phyloP scores from a whole-genome alignment of 2,113 vertebrate species.

The Stegostoma tigrinum region DNA sequence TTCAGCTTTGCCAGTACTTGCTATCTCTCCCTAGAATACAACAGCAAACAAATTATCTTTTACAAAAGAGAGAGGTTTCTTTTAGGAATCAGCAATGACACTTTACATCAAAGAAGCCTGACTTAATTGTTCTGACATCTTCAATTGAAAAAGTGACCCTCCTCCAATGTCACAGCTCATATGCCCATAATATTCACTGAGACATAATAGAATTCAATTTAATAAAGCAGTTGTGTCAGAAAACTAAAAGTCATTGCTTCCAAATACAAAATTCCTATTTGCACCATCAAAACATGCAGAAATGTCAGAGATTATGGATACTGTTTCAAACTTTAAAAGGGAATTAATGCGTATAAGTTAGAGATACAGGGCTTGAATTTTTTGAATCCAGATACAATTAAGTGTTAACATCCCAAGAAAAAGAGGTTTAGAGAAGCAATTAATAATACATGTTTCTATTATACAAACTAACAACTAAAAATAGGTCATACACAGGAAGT shows the following conservation, averaged over 20 bases:
- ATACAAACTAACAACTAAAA: slow-evolving; percentile 20
- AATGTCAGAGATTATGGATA: neutral
- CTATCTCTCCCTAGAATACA: neutral
- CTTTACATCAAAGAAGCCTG: neutral
- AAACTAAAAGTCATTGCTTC: neutral
- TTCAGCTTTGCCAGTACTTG: no score
- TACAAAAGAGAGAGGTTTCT: neutral
- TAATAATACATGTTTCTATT: slow-evolving; percentile 29
- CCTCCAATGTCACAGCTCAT: neutral
- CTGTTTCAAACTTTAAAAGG: neutral
- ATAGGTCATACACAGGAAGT: neutral
- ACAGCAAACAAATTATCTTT: neutral
- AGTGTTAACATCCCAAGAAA: neutral
- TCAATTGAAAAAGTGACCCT: neutral
- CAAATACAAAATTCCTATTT: neutral
- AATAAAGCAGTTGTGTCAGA: neutral
- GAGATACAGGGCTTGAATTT: neutral
- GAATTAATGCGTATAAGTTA: neutral
- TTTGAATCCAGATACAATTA: neutral
- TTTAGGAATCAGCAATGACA: neutral
- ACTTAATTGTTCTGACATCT: neutral
- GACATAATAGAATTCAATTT: neutral
- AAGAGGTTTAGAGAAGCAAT: neutral
- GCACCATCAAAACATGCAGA: neutral
- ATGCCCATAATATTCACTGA: neutral